Conservation (phyloP, 2,113 vertebrate species). For the Cyphomyrus discorhynchus region DNA sequence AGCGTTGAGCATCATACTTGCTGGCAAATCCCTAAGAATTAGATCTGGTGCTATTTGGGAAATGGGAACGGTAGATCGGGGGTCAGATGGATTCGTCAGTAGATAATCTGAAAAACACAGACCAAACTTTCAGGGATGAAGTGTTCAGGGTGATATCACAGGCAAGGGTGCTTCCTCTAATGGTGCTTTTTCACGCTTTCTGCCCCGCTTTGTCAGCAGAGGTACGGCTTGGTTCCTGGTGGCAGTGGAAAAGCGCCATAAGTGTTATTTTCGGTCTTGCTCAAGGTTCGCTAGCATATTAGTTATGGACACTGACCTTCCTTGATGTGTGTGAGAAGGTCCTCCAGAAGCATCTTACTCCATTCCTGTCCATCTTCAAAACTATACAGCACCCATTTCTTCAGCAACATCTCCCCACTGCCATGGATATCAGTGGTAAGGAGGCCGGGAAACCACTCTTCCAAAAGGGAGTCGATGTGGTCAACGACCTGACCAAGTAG, state of each 20-base stretch:
- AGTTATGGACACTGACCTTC: constrained; percentile 49
- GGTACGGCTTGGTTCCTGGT: not conserved
- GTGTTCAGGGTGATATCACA: not conserved
- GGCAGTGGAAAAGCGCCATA: not conserved
- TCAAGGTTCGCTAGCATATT: not conserved
- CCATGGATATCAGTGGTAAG: constrained; percentile 85
- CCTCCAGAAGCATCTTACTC: constrained; percentile 79
- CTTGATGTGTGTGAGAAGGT: constrained; percentile 74
- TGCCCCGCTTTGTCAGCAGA: not conserved
- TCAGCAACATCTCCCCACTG: constrained; percentile 82
- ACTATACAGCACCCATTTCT: constrained; percentile 91
- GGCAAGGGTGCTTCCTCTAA: not conserved
- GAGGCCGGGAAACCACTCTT: constrained; percentile 93
- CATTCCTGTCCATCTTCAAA: constrained; percentile 78
- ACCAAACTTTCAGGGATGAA: not conserved
- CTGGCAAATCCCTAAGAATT: constrained; percentile 79
- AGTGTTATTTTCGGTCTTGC: not conserved
- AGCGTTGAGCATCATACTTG: constrained; percentile 74
- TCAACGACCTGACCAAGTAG: constrained; percentile 92
- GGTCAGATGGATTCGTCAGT: constrained; percentile 69
- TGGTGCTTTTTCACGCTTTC: not conserved
- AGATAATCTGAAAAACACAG: constrained; percentile 66
- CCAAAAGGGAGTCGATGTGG: constrained; percentile 91
- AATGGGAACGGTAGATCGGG: constrained; percentile 70
- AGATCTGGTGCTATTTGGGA: constrained; percentile 89